phyloP scores from a whole-genome alignment of 2,888 invertebrate species.

The Tineola bisselliella region DNA sequence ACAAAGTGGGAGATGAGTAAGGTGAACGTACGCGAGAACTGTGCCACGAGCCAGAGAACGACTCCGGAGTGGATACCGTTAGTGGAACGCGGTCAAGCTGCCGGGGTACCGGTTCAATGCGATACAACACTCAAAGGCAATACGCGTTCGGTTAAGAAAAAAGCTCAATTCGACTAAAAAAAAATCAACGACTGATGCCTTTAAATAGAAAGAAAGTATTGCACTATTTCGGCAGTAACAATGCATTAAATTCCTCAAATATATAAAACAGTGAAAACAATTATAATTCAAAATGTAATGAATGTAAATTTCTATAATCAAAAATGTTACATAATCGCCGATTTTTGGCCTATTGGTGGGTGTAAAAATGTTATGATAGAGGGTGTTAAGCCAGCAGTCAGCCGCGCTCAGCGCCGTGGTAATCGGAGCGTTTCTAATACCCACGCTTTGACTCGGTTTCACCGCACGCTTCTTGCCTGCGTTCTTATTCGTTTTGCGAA shows the following conservation, averaged over 20 bases:
- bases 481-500: slow-evolving; percentile 66
- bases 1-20: slow-evolving; percentile 13
- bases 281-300: no score
- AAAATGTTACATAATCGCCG: background rate
- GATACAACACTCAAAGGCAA: slow-evolving; percentile 22
- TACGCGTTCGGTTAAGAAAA: slow-evolving; percentile 6
- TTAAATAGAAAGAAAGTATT: background rate
- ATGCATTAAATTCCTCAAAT: no score
- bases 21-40: slow-evolving; percentile 66
- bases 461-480: slow-evolving; percentile 65
- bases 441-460: slow-evolving; percentile 65
- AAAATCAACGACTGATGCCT: background rate
- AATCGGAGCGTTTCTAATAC: slow-evolving; percentile 68
- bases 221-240: no score
- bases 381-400: slow-evolving; percentile 2
- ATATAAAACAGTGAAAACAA: no score
- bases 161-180: slow-evolving; percentile 18
- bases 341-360: background rate
- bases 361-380: background rate
- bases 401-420: slow-evolving; percentile 32
- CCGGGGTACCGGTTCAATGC: slow-evolving; percentile 44
- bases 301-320: background rate
- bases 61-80: slow-evolving; percentile 63
- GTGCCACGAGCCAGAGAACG: slow-evolving; percentile 64
- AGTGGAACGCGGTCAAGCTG: slow-evolving; percentile 64